Percentiles rank a stretch among this genome's conserved stretches.
These are phyloP conservation scores for Thripadectes ignobilis DNA, from an alignment of 2,797 vertebrate species.

Conservation along the genomic window DNA sequence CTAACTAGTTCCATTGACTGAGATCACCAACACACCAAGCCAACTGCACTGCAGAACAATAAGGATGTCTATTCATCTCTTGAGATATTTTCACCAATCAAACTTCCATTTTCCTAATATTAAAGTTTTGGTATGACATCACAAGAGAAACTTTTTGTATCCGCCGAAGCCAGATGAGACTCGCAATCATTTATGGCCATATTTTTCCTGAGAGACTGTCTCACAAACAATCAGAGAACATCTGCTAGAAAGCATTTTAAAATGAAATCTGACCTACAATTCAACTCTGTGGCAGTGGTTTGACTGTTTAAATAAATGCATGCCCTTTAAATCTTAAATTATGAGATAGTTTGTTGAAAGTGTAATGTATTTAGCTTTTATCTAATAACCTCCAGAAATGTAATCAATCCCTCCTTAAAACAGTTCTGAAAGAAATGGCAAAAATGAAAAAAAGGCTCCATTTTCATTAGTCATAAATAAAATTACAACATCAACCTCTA, in stretches of 20 bases:
- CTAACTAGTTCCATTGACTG: slow-evolving; percentile 1
- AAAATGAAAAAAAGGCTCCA: slow-evolving; percentile 70
- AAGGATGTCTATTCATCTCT: slow-evolving; percentile 39
- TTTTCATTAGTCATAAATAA: slow-evolving; percentile 77
- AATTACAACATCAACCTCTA: slow-evolving; percentile 61
- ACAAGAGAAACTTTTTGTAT: slow-evolving; percentile 46
- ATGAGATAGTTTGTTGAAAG: slow-evolving; percentile 86
- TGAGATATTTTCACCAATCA: slow-evolving; percentile 41
- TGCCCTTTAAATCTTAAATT: slow-evolving; percentile 86
- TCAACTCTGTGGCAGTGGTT: slow-evolving; percentile 77
- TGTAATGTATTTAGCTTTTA: slow-evolving; percentile 85
- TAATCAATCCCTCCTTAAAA: slow-evolving; percentile 75
- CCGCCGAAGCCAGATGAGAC: slow-evolving; percentile 18
- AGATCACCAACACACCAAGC: slow-evolving; percentile 23
- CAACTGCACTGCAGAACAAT: slow-evolving; percentile 19
- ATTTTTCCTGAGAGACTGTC: slow-evolving; percentile 70
- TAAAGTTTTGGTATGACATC: slow-evolving; percentile 57
- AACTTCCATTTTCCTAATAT: slow-evolving; percentile 37
- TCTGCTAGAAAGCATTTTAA: slow-evolving; percentile 77
- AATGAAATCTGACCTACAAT: slow-evolving; percentile 80
- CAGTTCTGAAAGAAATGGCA: slow-evolving; percentile 73
- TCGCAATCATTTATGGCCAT: slow-evolving; percentile 50
- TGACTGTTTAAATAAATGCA: slow-evolving; percentile 74
- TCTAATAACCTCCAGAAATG: slow-evolving; percentile 82
- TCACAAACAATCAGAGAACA: slow-evolving; percentile 74